Evolutionary conservation across 2,888 invertebrate genomes (phyloP), one percentile per base, ranked within the genome.

Genomic region (Andrena haemorrhoa): DNA sequence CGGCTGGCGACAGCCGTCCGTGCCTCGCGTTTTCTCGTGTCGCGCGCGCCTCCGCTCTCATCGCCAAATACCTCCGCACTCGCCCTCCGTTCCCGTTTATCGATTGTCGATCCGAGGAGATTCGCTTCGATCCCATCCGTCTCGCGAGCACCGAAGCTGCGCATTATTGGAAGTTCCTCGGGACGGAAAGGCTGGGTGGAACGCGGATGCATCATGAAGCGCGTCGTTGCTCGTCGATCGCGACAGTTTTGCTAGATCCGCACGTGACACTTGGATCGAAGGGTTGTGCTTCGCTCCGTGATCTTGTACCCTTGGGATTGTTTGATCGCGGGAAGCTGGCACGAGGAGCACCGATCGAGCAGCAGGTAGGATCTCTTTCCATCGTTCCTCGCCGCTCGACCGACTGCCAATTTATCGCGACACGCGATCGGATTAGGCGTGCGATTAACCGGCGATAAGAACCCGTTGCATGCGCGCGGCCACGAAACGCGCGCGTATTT

Each of bases 1-100:
- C 93, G 92, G 92, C 91, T 89, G 90, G 91, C 91, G 92, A 91
- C 92, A 92, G 91, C 92, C 93, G 93, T 90, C 82, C 88, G 91
- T 86, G 89, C 85, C 82, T 86, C 79, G 89, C 80, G 83, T 73
- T 78, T 23, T 61, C 65, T 82, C 76, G 77, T 70, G 72, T 66
- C 68, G 68, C 77, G 82, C 77, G 82, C 82, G 49, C 20, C 23
- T 49, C 56, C n/a, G 2, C 10, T n/a, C 53, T 26, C 66, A 2
- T 61, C 69, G 41, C n/a, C 47, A 7, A 35, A 35, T 23, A 10
- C 7, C 29, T 5, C 3, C 20, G 10, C 16, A 29, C 53, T 2
- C 20, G n/a, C 8, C 23, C 10, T 12, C 4, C 41, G 41, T 16
- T 16, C 41, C 6, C 7, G 20, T 2, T 26, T 5, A 20, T 7